A percentile compares a stretch with the other conserved stretches of the same genome.
phyloP scores from a whole-genome alignment of 2,797 vertebrate species.

The Sternotherus odoratus region DNA sequence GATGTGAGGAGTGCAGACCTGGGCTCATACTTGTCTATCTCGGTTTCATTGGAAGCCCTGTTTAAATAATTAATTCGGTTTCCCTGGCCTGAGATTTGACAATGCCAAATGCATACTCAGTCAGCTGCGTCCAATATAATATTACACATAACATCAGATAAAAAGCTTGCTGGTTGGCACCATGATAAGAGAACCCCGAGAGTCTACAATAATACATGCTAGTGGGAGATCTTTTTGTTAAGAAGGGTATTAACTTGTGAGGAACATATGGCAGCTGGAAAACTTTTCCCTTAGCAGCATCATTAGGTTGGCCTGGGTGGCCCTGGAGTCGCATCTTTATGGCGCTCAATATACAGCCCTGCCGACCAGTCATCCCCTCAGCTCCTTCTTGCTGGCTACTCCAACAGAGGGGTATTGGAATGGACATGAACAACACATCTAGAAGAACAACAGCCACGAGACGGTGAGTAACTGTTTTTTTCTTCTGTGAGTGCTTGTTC shows the following conservation, averaged over 20 bases:
- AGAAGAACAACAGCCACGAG: too few species aligned
- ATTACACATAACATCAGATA: neutral
- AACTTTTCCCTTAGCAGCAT: too few species aligned
- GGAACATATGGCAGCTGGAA: neutral
- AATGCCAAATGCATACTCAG: conserved; percentile 11
- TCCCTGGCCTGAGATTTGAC: conserved; percentile 32
- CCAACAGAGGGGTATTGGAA: too few species aligned
- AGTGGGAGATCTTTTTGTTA: neutral
- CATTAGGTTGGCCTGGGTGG: too few species aligned
- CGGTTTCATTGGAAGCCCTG: conserved; percentile 5
- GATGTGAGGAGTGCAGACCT: neutral
- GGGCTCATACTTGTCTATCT: neutral
- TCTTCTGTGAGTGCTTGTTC: too few species aligned
- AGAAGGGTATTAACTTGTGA: neutral
- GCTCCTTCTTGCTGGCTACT: too few species aligned
- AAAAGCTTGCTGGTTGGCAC: neutral
- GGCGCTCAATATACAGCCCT: too few species aligned
- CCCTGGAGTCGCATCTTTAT: too few species aligned
- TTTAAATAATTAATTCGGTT: conserved; percentile 8
- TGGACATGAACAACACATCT: too few species aligned
- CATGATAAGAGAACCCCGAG: neutral
- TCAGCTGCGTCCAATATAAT: neutral
- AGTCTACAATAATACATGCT: conserved; percentile 1
- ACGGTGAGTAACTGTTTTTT: too few species aligned
- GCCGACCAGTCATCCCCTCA: too few species aligned